These are phyloP conservation scores for Ispidina picta DNA, from an alignment of 2,797 vertebrate species.

Conservation along the genomic window DNA sequence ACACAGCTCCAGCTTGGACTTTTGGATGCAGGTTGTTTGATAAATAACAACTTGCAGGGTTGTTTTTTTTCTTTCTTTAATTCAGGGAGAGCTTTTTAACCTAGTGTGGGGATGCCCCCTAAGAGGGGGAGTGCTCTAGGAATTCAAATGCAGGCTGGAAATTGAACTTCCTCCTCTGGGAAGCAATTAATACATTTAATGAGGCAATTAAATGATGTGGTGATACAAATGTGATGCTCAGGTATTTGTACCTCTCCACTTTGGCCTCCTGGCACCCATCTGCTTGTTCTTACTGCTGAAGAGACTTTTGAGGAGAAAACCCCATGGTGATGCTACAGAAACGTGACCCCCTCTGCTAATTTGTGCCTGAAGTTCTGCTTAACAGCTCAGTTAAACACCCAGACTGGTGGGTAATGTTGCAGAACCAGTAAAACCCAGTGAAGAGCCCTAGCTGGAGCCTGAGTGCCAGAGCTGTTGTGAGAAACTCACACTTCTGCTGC, in stretches of 20 bases:
- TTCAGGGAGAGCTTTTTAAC: neutral
- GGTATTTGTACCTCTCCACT: neutral
- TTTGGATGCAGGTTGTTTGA: neutral
- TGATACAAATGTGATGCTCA: neutral
- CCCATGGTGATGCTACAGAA: neutral
- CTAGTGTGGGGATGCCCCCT: neutral
- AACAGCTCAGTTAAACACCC: neutral
- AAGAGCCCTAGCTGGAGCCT: neutral
- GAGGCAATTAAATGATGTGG: neutral
- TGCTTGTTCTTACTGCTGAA: neutral
- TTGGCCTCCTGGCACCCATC: neutral
- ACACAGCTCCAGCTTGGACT: neutral
- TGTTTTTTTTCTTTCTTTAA: neutral
- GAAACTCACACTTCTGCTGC: neutral
- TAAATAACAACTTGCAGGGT: neutral
- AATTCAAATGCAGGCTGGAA: neutral
- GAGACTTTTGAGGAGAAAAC: neutral
- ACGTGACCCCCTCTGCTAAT: neutral
- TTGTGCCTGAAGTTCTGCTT: neutral
- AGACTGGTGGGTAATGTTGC: neutral
- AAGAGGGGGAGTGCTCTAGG: neutral
- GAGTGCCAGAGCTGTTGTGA: neutral
- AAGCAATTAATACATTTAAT: neutral
- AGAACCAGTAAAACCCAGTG: neutral
- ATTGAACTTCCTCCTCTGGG: neutral